A percentile compares a stretch with the other conserved stretches of the same genome.
Conservation (phyloP, 1,140 invertebrate genomes). For the Thaumetopoea pityocampa region DNA sequence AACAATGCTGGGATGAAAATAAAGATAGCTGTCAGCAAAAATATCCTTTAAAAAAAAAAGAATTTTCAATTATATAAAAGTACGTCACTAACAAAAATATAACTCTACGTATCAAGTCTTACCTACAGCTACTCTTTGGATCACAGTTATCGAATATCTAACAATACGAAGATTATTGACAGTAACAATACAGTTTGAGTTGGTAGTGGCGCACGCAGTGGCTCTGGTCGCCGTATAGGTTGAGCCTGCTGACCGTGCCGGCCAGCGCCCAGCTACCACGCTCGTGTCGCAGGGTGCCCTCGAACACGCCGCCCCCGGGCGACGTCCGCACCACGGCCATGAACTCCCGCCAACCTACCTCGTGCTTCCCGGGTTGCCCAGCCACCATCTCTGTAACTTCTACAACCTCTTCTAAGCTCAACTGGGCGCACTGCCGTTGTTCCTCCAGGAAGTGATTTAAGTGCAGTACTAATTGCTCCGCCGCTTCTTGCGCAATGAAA, state of each 20-base stretch:
- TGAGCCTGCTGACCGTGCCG: constrained; percentile 86
- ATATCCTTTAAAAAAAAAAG: too few species aligned
- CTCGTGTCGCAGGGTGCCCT: constrained; percentile 80
- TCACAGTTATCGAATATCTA: constrained; percentile 28
- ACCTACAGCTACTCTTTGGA: too few species aligned
- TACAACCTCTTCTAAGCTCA: constrained; percentile 75
- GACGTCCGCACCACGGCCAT: constrained; percentile 80
- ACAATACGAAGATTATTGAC: constrained; percentile 42
- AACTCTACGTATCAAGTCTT: too few species aligned
- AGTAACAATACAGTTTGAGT: constrained; percentile 88
- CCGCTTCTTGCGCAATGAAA: constrained; percentile 66
- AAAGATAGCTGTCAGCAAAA: too few species aligned
- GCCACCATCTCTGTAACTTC: constrained; percentile 74
- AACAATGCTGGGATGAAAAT: too few species aligned
- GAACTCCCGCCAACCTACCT: constrained; percentile 77
- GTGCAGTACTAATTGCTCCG: constrained; percentile 76
- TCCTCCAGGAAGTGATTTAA: constrained; percentile 80
- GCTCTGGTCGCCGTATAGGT: constrained; percentile 88
- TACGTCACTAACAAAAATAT: too few species aligned
- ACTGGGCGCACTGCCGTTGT: constrained; percentile 77
- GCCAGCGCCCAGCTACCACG: constrained; percentile 66
- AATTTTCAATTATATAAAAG: too few species aligned
- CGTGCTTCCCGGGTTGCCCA: constrained; percentile 47
- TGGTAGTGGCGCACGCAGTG: constrained; percentile 84
- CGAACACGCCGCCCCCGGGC: constrained; percentile 85